Base-by-base conservation (phyloP, 2,113 vertebrate genomes). In the Rhabdomys dilectus region DNA sequence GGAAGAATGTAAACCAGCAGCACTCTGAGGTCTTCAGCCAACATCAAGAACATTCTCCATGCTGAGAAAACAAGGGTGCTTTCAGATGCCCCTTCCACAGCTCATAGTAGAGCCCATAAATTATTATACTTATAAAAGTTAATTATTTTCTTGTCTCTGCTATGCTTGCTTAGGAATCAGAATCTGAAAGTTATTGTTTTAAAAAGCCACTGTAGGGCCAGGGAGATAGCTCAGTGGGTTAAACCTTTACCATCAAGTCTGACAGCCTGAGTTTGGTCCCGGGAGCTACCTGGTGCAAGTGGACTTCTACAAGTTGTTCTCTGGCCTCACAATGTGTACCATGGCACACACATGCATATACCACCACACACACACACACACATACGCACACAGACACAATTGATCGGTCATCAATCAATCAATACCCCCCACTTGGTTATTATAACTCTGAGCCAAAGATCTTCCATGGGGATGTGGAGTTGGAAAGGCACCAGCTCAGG, bases 101-200 rank as follows among this genome's bases (percentile, higher is more conserved):
- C 39, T 80, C 91, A n/a, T 9, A 13, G 78, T 16, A 94, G 26
- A 77, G 56, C 51, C 87, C 68, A 91, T 75, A 88, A 92, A 96
- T 87, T 82, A 95, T 5, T 58, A 7, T 36, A 82, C 51, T 51
- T 73, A 45, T 75, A 75, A 91, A 89, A 95, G 10, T 70, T 80
- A 89, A 45, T 89, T 29, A 58, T 88, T 93, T 56, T 80, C 24
- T 96, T 76, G 77, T n/a, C 34, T 84, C 88, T 95, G 26, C 64
- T 91, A 80, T 51, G 48, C 48, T 93, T 75, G 53, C 84, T 82
- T 58, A 86, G 66, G 88, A 94, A 56, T 85, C 60, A 96, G 42
- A 66, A 87, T 81, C 53, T 95, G 7, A 93, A 90, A 93, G 89
- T 70, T 89, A 76, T 60, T 11, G 77, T 82, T 62, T 48, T 45